phyloP scores from a whole-genome alignment of 2,888 invertebrate genomes.

The Gnatocerus cornutus region DNA sequence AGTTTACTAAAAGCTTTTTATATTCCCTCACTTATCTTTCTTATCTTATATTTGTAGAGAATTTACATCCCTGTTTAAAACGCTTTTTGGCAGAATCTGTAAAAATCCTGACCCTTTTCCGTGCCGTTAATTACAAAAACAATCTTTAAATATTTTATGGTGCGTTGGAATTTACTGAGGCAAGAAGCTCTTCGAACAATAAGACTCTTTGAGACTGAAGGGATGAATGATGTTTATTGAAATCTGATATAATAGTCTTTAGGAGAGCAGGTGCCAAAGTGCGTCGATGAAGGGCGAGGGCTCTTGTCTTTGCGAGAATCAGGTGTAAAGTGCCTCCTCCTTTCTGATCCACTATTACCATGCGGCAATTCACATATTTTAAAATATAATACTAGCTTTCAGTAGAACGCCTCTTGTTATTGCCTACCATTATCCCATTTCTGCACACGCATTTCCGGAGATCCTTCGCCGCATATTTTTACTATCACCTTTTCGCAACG shows the following conservation, averaged over 20 bases:
- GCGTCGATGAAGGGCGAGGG: constrained; percentile 29
- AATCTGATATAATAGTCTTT: constrained; percentile 41
- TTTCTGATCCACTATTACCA: constrained; percentile 24
- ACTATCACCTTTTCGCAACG: not conserved
- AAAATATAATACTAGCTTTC: constrained; percentile 38
- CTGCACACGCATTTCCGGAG: constrained; percentile 23
- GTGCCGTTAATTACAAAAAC: constrained; percentile 18
- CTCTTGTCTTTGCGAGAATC: constrained; percentile 34
- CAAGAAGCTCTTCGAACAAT: constrained; percentile 24
- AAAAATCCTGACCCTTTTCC: not conserved
- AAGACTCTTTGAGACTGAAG: constrained; percentile 1
- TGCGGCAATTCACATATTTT: constrained; percentile 44
- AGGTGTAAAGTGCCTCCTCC: constrained; percentile 42
- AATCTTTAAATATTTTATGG: constrained; percentile 28
- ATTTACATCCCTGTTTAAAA: constrained; percentile 1
- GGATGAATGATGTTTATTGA: constrained; percentile 43
- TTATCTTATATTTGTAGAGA: constrained; percentile 3
- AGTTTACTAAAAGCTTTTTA: constrained; percentile 26
- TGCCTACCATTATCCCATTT: constrained; percentile 33
- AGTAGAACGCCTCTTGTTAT: constrained; percentile 36
- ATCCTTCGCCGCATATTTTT: constrained; percentile 10
- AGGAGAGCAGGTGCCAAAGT: constrained; percentile 41
- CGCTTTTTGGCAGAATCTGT: not conserved
- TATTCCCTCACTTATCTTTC: constrained; percentile 8
- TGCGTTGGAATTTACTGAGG: not conserved